phyloP scores from a whole-genome alignment of 2,888 invertebrate genomes.

The Subacronicta megacephala region DNA sequence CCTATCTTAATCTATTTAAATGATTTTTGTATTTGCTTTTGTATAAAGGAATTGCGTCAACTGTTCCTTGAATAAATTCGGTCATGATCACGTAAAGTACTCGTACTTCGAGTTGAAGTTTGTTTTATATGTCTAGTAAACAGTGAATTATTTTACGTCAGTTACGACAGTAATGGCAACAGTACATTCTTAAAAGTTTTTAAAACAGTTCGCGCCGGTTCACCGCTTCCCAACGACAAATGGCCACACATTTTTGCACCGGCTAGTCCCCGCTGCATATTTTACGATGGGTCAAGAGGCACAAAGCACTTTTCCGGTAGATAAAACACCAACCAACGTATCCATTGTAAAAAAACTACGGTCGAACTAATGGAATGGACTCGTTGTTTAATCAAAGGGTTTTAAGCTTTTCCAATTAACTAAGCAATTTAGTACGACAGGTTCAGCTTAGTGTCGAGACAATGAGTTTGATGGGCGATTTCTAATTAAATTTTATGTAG shows the following conservation, averaged over 20 bases:
- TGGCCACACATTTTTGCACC: slow-evolving; percentile 61
- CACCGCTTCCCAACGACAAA: slow-evolving; percentile 51
- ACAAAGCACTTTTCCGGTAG: slow-evolving; percentile 66
- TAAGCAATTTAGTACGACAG: slow-evolving; percentile 40
- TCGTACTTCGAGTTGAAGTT: too few relatives aligned
- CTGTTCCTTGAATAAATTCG: too few relatives aligned
- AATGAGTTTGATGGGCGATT: slow-evolving; percentile 30
- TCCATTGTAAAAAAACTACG: slow-evolving; percentile 49
- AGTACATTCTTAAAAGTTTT: slow-evolving; percentile 19
- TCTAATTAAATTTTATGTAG: slow-evolving; percentile 23
- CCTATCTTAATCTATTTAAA: too few relatives aligned
- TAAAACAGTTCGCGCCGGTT: slow-evolving; percentile 16
- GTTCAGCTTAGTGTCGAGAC: slow-evolving; percentile 40
- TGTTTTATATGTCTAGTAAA: too few relatives aligned
- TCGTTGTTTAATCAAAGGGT: slow-evolving; percentile 48
- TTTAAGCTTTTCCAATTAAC: slow-evolving; percentile 51
- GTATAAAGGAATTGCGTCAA: too few relatives aligned
- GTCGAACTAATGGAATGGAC: slow-evolving; percentile 43
- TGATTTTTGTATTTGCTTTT: too few relatives aligned
- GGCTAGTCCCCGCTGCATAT: slow-evolving; percentile 60
- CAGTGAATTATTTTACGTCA: neutral
- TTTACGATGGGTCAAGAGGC: slow-evolving; percentile 67
- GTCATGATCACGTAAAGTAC: too few relatives aligned
- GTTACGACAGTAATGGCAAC: slow-evolving; percentile 8
- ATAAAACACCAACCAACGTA: slow-evolving; percentile 57